Base-by-base conservation (phyloP, 2,113 vertebrate species). In the Physeter macrocephalus region DNA sequence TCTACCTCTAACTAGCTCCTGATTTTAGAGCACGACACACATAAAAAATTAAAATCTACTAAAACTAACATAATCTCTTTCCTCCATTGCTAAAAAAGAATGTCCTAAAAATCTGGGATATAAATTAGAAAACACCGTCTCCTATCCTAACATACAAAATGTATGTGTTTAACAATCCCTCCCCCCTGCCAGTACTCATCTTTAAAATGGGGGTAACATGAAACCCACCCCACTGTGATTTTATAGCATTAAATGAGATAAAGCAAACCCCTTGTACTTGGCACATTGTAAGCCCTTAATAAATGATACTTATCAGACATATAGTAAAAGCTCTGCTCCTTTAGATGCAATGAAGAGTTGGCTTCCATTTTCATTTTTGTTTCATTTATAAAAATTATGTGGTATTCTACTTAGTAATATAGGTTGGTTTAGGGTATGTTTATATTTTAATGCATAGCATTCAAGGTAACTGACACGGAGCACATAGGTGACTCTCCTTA, bases 311-410 rank as follows among this genome's bases (percentile, higher is more conserved):
- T 57, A 74, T 36, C n/a, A 52, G 43, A 25, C 34, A 4, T 6
- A 39, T 25, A 80, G 39, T 83, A 84, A 67, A 93, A 86, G 80
- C 20, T 80, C 31, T 69, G 3, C 54, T 75, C 27, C 67, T 92
- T 83, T 39, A 93, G 39, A 87, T 41, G 36, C 5, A 62, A 39
- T 57, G 54, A 94, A 71, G 10, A 15, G 8, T 18, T 85, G 25
- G 83, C 23, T 71, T 92, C 88, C 43, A 71, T 66, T 87, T 93
- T 69, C 13, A 90, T 10, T 81, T 85, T 2, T 41, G 59, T 49
- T 75, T 77, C 72, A 61, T 88, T 96, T 96, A 74, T 23, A 82
- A 91, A 82, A 94, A 82, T 69, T 49, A 46, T 52, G 89, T 39
- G 21, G 23, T 27, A 71, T 93, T 17, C 46, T 71, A 85, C 2